Percentiles rank a stretch among this genome's conserved stretches.
phyloP scores from a whole-genome alignment of 2,797 vertebrate genomes.

The Malacoctenus gilli region DNA sequence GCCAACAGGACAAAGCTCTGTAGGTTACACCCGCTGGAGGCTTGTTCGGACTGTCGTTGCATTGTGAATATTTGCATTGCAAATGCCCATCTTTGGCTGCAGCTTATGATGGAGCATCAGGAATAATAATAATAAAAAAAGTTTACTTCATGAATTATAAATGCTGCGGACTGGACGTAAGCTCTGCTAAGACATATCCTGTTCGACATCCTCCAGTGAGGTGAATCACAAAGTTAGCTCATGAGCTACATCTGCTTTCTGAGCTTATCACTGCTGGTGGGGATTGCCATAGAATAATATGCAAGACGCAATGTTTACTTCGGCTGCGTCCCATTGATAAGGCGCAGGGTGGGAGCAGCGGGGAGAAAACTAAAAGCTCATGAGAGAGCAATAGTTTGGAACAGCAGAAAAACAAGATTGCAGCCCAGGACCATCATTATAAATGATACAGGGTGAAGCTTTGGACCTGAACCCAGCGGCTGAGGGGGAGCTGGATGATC shows the following conservation, averaged over 20 bases:
- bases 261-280: slow-evolving; percentile 57
- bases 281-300: slow-evolving; percentile 62
- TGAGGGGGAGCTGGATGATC: slow-evolving; percentile 36
- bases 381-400: slow-evolving; percentile 43
- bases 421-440: slow-evolving; percentile 30
- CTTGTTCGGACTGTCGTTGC: slow-evolving; percentile 6
- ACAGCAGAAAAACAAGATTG: slow-evolving; percentile 29
- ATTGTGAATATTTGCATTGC: slow-evolving; percentile 30
- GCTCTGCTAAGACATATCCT: slow-evolving; percentile 58
- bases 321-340: slow-evolving; percentile 69
- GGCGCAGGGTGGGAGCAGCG: slow-evolving; percentile 32
- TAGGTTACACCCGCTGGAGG: slow-evolving; percentile 32
- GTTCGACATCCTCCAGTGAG: slow-evolving; percentile 56
- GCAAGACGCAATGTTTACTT: slow-evolving; percentile 59
- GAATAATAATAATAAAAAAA: slow-evolving; percentile 6
- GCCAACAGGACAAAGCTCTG: slow-evolving; percentile 23
- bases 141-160: slow-evolving; percentile 60
- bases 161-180: slow-evolving; percentile 54
- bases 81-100: slow-evolving; percentile 17
- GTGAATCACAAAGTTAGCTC: slow-evolving; percentile 60
- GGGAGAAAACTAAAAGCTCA: slow-evolving; percentile 48
- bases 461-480: slow-evolving; percentile 30
- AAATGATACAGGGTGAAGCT: slow-evolving; percentile 42
- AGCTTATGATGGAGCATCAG: slow-evolving; percentile 30
- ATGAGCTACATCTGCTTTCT: slow-evolving; percentile 52